Evolutionary conservation across 2,888 invertebrate genomes (phyloP).

Genomic region (Oeneis ivallda): DNA sequence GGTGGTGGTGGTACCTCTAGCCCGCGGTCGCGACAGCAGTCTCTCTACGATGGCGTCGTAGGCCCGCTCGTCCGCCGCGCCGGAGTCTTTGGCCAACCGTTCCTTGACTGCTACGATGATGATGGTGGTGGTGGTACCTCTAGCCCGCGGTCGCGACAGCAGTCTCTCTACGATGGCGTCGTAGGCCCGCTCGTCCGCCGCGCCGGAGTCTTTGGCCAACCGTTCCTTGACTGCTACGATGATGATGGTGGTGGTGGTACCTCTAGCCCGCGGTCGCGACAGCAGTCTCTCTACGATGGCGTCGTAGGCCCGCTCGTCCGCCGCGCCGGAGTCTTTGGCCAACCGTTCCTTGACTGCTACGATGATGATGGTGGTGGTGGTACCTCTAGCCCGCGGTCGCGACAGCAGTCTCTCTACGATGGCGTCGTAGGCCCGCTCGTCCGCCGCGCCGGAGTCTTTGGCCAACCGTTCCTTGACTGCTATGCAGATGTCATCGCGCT

Average conservation of each 20-base stretch:
- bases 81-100: slow-evolving; percentile 96
- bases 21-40: slow-evolving; percentile 90
- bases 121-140: slow-evolving; percentile 90
- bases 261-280: slow-evolving; percentile 92
- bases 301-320: slow-evolving; percentile 92
- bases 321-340: slow-evolving; percentile 97
- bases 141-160: slow-evolving; percentile 90
- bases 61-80: slow-evolving; percentile 92
- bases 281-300: slow-evolving; percentile 90
- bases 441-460: slow-evolving; percentile 97
- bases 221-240: slow-evolving; percentile 97
- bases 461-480: slow-evolving; percentile 96
- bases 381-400: slow-evolving; percentile 93
- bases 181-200: slow-evolving; percentile 92
- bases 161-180: slow-evolving; percentile 92
- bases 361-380: slow-evolving; percentile 90
- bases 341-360: slow-evolving; percentile 96
- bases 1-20: slow-evolving; percentile 84
- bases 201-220: slow-evolving; percentile 96
- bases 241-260: slow-evolving; percentile 90
- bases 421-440: slow-evolving; percentile 91
- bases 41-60: slow-evolving; percentile 93
- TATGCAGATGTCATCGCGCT: slow-evolving; percentile 93
- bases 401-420: slow-evolving; percentile 91
- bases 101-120: slow-evolving; percentile 97